Evolutionary conservation across 2,888 invertebrate genomes (phyloP).

Genomic region (Altica lythri): DNA sequence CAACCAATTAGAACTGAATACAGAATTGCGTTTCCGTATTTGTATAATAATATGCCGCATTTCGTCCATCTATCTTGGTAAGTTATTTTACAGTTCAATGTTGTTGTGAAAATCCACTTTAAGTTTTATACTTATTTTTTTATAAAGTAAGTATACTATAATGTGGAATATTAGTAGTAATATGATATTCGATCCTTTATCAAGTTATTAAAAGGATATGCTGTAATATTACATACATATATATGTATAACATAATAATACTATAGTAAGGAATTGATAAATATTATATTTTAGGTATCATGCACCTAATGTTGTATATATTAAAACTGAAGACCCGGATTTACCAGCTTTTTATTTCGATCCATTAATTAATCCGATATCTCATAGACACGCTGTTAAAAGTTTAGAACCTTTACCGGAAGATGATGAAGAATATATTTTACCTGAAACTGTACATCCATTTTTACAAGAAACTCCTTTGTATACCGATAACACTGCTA

Average conservation of each 20-base stretch:
- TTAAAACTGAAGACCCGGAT: slow-evolving; percentile 99
- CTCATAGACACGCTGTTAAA: slow-evolving; percentile 88
- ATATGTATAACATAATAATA: too few species aligned
- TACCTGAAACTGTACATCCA: slow-evolving; percentile 89
- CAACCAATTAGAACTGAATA: slow-evolving; percentile 99
- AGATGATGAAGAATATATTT: slow-evolving; percentile 91
- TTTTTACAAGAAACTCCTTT: slow-evolving; percentile 93
- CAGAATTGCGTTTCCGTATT: slow-evolving; percentile 97
- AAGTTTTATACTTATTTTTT: slow-evolving; percentile 32
- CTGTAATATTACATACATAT: slow-evolving; percentile 63
- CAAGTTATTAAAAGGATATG: slow-evolving; percentile 58
- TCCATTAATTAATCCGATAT: slow-evolving; percentile 98
- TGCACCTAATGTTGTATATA: slow-evolving; percentile 98
- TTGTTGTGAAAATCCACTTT: too few species aligned
- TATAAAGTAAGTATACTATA: slow-evolving; percentile 60
- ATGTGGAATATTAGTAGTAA: slow-evolving; percentile 61
- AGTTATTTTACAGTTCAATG: too few species aligned
- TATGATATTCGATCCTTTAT: slow-evolving; percentile 62
- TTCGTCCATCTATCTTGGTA: slow-evolving; percentile 98
- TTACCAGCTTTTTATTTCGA: slow-evolving; percentile 99
- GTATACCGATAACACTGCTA: slow-evolving; percentile 98
- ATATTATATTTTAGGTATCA: slow-evolving; percentile 80
- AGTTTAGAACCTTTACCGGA: slow-evolving; percentile 84
- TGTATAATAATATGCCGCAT: slow-evolving; percentile 98
- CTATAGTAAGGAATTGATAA: too few species aligned